Percentiles rank a stretch among this genome's conserved stretches.
Evolutionary conservation across 2,797 vertebrate genomes (phyloP).

Genomic region (Dipus sagitta): DNA sequence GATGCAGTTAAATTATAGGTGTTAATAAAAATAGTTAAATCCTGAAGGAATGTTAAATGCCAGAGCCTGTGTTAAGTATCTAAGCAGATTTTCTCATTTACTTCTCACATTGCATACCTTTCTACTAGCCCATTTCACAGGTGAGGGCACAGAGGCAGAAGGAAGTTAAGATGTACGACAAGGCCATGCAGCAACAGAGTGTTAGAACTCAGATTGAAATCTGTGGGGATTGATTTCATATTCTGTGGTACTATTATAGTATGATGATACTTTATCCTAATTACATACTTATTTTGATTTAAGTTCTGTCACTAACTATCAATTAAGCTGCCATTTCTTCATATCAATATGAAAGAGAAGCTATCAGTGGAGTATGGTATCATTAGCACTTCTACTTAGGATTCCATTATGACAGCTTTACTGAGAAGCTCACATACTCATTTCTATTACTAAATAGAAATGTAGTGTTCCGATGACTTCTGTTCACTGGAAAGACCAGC

Average conservation of each 20-base stretch:
- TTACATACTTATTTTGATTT: slow-evolving; percentile 32
- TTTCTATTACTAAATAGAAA: slow-evolving; percentile 56
- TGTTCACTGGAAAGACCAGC: slow-evolving; percentile 37
- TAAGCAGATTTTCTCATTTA: slow-evolving; percentile 16
- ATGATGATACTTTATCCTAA: neutral
- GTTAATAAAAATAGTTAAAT: slow-evolving; percentile 64
- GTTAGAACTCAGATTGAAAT: slow-evolving; percentile 18
- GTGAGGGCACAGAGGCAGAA: slow-evolving; percentile 15
- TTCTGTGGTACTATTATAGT: neutral
- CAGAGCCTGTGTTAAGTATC: neutral
- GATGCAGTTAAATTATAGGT: slow-evolving; percentile 61
- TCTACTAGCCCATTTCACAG: neutral
- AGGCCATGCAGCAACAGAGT: neutral
- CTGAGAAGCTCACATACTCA: neutral
- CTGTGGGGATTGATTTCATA: neutral
- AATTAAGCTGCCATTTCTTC: slow-evolving; percentile 53
- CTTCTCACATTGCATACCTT: neutral
- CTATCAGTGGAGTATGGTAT: neutral
- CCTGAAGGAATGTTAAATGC: neutral
- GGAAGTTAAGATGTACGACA: neutral
- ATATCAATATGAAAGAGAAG: slow-evolving; percentile 34
- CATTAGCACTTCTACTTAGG: slow-evolving; percentile 37
- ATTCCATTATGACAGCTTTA: slow-evolving; percentile 47
- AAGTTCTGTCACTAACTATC: neutral
- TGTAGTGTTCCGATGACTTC: neutral